Percentiles rank a stretch among this genome's conserved stretches.
phyloP scores from a whole-genome alignment of 2,797 vertebrate species.

The Fratercula arctica region DNA sequence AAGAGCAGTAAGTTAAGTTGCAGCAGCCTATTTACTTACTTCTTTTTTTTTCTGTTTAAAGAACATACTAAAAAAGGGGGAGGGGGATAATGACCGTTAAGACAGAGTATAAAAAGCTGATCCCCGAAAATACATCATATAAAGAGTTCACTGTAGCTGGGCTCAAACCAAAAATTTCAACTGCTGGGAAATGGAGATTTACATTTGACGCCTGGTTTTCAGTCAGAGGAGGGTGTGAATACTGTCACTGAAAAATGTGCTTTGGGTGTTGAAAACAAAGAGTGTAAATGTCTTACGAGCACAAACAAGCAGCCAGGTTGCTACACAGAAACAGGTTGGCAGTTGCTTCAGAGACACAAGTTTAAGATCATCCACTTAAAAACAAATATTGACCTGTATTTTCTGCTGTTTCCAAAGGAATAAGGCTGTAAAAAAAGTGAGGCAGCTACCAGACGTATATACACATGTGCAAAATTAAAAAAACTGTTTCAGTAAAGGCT shows the following conservation, averaged over 20 bases:
- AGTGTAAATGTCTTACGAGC: background rate
- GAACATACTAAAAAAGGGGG: background rate
- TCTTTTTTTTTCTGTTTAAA: background rate
- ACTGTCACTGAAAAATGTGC: background rate
- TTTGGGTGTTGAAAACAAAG: background rate
- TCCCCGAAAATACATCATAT: background rate
- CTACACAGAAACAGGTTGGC: background rate
- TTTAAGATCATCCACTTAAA: background rate
- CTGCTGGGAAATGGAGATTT: background rate
- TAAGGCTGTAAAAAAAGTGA: background rate
- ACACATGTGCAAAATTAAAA: background rate
- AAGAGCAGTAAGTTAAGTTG: background rate
- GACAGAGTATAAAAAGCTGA: background rate
- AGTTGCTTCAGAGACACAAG: background rate
- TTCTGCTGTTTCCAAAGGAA: background rate
- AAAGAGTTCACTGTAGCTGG: background rate
- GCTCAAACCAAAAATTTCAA: background rate
- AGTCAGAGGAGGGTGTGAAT: background rate
- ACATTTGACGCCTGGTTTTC: background rate
- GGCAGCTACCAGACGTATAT: background rate
- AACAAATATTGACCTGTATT: background rate
- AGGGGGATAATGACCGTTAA: background rate
- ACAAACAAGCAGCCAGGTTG: background rate
- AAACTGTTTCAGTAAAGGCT: slow-evolving; percentile 84
- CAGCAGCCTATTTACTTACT: background rate